Conservation (phyloP, 2,888 invertebrate genomes). For the Notocelia uddmanniana region DNA sequence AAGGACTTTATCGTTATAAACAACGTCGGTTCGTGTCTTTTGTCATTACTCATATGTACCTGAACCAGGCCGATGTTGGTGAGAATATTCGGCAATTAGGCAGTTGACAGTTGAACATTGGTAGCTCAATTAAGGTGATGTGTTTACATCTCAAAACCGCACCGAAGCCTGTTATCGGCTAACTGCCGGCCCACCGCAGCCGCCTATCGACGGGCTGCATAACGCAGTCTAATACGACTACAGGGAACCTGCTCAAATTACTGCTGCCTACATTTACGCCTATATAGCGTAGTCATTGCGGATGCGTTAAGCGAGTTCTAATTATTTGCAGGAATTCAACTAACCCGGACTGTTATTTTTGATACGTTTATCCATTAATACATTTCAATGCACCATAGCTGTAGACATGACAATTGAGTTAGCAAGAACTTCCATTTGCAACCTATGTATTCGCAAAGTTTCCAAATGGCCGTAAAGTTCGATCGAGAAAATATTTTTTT, state of each 20-base stretch:
- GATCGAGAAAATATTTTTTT: neutral
- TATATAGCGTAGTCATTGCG: too few species aligned
- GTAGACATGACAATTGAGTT: neutral
- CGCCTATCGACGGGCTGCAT: neutral
- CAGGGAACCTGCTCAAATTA: neutral
- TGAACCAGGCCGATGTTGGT: too few species aligned
- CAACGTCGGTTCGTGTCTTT: too few species aligned
- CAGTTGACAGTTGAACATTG: neutral
- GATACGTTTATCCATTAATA: neutral
- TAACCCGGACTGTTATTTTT: neutral
- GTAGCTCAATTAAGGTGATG: neutral
- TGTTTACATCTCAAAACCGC: conserved; percentile 6
- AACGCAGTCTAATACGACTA: neutral
- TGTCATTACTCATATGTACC: too few species aligned
- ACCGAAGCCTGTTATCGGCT: neutral
- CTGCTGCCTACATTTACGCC: too few species aligned
- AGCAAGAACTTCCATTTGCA: neutral
- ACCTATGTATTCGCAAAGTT: neutral
- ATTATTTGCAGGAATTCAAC: neutral
- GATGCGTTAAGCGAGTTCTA: neutral
- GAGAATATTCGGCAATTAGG: neutral
- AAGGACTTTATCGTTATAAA: too few species aligned
- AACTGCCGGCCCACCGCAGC: neutral
- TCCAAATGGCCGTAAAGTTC: neutral
- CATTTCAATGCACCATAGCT: neutral